Conservation (phyloP, 2,113 vertebrate genomes). For the Cisticola juncidis region DNA sequence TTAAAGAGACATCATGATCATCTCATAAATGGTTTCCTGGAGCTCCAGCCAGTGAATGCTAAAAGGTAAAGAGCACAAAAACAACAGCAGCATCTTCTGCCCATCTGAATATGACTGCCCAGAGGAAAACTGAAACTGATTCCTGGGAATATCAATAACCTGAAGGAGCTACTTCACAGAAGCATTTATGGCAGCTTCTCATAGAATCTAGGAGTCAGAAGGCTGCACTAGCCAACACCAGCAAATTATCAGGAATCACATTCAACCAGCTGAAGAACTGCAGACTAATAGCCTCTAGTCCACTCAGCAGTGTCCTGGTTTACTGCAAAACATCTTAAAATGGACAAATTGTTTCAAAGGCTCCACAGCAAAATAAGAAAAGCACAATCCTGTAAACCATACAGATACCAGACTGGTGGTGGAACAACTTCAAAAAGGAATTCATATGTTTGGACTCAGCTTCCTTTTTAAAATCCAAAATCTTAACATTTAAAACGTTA, state of each 20-base stretch:
- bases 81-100: not conserved
- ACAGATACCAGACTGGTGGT: not conserved
- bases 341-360: not conserved
- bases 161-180: not conserved
- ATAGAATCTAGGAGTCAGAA: not conserved
- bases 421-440: not conserved
- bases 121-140: not conserved
- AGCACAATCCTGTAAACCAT: not conserved
- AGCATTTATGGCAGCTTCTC: not conserved
- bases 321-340: not conserved
- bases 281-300: not conserved
- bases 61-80: not conserved
- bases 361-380: not conserved
- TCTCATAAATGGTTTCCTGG: not conserved
- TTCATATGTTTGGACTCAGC: not conserved
- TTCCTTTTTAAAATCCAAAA: not conserved
- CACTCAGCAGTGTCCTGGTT: not conserved
- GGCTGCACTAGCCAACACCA: not conserved
- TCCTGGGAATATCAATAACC: not conserved
- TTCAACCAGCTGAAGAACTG: not conserved
- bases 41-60: not conserved
- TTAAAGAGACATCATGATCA: not conserved
- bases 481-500: not conserved
- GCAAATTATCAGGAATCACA: not conserved
- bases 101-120: not conserved